These are phyloP conservation scores for Mnemiopsis leidyi DNA, from an alignment of 37 sponge, comb jelly and placozoan genomes.

Conservation along the genomic window DNA sequence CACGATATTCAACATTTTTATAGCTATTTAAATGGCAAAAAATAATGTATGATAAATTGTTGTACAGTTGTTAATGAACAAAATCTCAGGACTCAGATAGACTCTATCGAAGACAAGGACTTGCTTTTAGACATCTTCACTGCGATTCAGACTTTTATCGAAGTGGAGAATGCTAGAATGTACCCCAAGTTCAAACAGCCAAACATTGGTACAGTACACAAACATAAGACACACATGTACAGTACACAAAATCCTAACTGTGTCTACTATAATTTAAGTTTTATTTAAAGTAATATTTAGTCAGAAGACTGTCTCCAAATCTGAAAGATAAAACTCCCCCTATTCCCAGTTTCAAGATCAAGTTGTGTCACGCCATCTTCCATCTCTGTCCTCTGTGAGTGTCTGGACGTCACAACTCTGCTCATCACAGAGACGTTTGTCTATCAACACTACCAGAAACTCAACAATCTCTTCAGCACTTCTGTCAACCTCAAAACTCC, in stretches of 20 bases:
- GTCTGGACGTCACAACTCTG: constrained; percentile 41
- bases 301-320: too few species aligned
- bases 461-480: constrained; percentile 44
- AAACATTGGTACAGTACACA: constrained; percentile 24
- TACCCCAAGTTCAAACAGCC: constrained; percentile 47
- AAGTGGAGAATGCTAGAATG: background rate
- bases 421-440: background rate
- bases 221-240: too few species aligned
- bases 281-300: background rate
- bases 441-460: constrained; percentile 54
- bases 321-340: too few species aligned
- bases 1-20: too few species aligned
- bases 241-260: too few species aligned
- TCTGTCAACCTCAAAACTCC: constrained; percentile 48
- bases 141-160: constrained; percentile 4
- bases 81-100: constrained; percentile 23
- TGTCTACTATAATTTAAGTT: too few species aligned
- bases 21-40: too few species aligned
- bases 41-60: too few species aligned
- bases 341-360: constrained; percentile 14
- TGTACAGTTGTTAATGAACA: too few species aligned
- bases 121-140: background rate
- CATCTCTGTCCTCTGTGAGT: constrained; percentile 1
- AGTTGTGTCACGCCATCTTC: background rate
- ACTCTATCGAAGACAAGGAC: constrained; percentile 22